Evolutionary conservation across 2,797 vertebrate genomes (phyloP).

Genomic region (Girardinus metallicus): DNA sequence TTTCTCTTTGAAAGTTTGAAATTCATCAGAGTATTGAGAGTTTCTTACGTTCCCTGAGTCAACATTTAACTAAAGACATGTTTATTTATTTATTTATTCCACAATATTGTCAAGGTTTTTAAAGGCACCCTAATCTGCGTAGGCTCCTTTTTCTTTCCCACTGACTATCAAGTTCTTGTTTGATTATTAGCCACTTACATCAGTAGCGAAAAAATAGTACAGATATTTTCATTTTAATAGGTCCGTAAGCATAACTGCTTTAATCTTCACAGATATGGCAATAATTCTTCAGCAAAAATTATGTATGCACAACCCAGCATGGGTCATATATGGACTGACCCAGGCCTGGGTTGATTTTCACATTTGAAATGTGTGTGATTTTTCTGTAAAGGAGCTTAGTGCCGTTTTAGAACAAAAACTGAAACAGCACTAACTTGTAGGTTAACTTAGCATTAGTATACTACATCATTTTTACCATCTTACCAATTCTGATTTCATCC

Average conservation of each 20-base stretch:
- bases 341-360: background rate
- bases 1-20: conserved; percentile 53
- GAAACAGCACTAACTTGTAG: no score
- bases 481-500: background rate
- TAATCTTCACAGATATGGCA: background rate
- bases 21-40: conserved; percentile 65
- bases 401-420: no score
- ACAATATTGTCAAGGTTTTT: conserved; percentile 63
- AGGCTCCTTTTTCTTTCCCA: conserved; percentile 46
- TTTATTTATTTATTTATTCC: conserved; percentile 63
- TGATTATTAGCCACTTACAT: conserved; percentile 64
- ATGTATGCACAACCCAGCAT: background rate
- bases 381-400: no score
- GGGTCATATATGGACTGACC: background rate
- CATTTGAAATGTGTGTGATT: no score
- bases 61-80: conserved; percentile 67
- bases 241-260: conserved; percentile 3
- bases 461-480: background rate
- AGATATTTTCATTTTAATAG: conserved; percentile 4
- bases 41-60: conserved; percentile 60
- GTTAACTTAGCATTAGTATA: background rate
- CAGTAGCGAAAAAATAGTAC: conserved; percentile 10
- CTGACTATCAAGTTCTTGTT: conserved; percentile 70
- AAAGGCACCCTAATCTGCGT: conserved; percentile 50
- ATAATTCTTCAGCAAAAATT: background rate